phyloP scores from a whole-genome alignment of 1,140 invertebrate species.

The Diachasmimorpha longicaudata region DNA sequence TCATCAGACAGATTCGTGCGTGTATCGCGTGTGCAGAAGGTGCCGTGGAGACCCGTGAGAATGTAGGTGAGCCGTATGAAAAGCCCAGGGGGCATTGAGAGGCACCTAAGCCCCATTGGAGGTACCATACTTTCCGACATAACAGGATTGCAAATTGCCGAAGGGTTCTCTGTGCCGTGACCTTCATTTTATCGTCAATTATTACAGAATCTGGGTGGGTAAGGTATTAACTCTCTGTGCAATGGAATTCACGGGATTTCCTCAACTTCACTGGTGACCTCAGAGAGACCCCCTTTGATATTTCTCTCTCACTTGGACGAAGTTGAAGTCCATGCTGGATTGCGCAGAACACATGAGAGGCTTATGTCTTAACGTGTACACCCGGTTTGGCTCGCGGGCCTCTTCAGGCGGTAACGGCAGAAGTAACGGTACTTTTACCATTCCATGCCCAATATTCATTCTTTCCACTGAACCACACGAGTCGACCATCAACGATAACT shows the following conservation, averaged over 20 bases:
- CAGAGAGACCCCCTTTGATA: not conserved
- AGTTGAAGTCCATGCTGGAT: not conserved
- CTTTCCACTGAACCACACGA: constrained; percentile 43
- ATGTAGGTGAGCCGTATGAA: not conserved
- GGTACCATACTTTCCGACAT: not conserved
- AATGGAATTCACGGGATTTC: constrained; percentile 1
- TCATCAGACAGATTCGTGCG: not conserved
- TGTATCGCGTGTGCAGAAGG: not conserved
- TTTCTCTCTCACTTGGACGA: constrained; percentile 1
- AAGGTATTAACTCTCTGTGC: not conserved
- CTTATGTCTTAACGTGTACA: constrained; percentile 12
- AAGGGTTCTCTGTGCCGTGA: constrained; percentile 6
- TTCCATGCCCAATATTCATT: constrained; percentile 59
- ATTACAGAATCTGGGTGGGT: not conserved
- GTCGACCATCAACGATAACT: not conserved
- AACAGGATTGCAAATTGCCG: not conserved
- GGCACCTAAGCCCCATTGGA: not conserved
- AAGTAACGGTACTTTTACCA: constrained; percentile 55
- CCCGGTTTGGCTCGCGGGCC: constrained; percentile 30
- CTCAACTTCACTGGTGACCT: not conserved
- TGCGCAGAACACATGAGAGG: not conserved
- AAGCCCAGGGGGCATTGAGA: not conserved
- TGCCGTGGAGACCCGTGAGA: not conserved
- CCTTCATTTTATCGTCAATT: constrained; percentile 10
- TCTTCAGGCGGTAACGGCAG: constrained; percentile 62